Percentiles rank a stretch among this genome's conserved stretches.
phyloP scores from a whole-genome alignment of 1,140 invertebrate genomes.

The Drosophila seguyi region DNA sequence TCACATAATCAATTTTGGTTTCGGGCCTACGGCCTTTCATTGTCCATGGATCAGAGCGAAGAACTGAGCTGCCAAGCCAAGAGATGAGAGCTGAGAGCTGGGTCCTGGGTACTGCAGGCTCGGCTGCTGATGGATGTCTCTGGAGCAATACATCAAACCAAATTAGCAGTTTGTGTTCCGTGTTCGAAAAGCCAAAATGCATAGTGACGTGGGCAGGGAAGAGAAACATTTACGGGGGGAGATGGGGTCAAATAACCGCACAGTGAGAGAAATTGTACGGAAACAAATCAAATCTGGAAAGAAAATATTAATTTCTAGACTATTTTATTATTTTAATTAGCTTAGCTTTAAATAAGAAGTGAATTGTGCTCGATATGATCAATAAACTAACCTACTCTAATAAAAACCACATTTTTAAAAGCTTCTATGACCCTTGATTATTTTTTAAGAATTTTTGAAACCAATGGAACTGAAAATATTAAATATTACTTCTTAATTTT shows the following conservation, averaged over 20 bases:
- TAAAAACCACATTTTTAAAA: not conserved
- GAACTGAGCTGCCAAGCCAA: not conserved
- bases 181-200: slow-evolving; percentile 57
- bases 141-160: slow-evolving; percentile 80
- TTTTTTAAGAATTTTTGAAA: not conserved
- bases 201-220: slow-evolving; percentile 21
- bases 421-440: not conserved
- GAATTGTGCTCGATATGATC: not conserved
- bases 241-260: not conserved
- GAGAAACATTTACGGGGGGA: slow-evolving; percentile 25
- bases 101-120: slow-evolving; percentile 6
- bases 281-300: not conserved
- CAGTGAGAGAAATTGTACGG: not conserved
- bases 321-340: not conserved
- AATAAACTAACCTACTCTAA: not conserved
- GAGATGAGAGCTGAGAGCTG: slow-evolving; percentile 1
- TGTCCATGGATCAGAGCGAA: slow-evolving; percentile 8
- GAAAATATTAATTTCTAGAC: not conserved
- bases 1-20: slow-evolving; percentile 73
- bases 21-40: slow-evolving; percentile 29
- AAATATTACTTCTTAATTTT: not conserved
- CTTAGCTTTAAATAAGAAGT: not conserved
- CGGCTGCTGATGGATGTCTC: slow-evolving; percentile 73
- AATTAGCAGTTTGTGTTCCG: slow-evolving; percentile 72
- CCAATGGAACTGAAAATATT: not conserved